Percentiles rank a stretch among this genome's conserved stretches.
These are phyloP conservation scores for Theocolax elegans DNA, from an alignment of 1,140 invertebrate species.

Conservation along the genomic window DNA sequence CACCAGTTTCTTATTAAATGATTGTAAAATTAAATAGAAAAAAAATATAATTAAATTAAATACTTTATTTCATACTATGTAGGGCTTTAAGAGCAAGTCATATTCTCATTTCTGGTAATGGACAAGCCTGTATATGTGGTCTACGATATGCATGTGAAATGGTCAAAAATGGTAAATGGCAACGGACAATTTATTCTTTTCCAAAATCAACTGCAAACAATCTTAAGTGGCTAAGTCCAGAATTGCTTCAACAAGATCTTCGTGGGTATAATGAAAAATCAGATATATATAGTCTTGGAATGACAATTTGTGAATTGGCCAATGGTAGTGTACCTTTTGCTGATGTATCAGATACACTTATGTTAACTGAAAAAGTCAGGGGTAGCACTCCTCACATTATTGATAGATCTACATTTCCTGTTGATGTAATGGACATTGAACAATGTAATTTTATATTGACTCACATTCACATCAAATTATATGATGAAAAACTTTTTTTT, in stretches of 20 bases:
- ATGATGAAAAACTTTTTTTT: no score
- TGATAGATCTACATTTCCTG: slow-evolving; percentile 79
- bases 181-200: slow-evolving; percentile 78
- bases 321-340: slow-evolving; percentile 90
- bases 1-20: no score
- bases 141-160: slow-evolving; percentile 81
- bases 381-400: slow-evolving; percentile 81
- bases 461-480: no score
- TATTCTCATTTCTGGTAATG: slow-evolving; percentile 79
- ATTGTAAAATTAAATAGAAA: no score
- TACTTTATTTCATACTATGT: slow-evolving; percentile 62
- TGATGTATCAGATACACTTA: slow-evolving; percentile 83
- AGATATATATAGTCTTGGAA: slow-evolving; percentile 91
- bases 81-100: slow-evolving; percentile 87
- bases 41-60: background rate
- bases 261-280: slow-evolving; percentile 88
- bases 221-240: slow-evolving; percentile 90
- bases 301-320: slow-evolving; percentile 87
- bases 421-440: slow-evolving; percentile 68
- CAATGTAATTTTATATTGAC: slow-evolving; percentile 50
- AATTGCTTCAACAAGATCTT: slow-evolving; percentile 91
- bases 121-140: slow-evolving; percentile 79
- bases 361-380: slow-evolving; percentile 89
- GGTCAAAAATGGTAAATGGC: slow-evolving; percentile 76
- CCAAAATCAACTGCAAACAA: slow-evolving; percentile 77